Evolutionary conservation across 2,888 invertebrate genomes (phyloP).

Genomic region (Ferdinandea cuprea): DNA sequence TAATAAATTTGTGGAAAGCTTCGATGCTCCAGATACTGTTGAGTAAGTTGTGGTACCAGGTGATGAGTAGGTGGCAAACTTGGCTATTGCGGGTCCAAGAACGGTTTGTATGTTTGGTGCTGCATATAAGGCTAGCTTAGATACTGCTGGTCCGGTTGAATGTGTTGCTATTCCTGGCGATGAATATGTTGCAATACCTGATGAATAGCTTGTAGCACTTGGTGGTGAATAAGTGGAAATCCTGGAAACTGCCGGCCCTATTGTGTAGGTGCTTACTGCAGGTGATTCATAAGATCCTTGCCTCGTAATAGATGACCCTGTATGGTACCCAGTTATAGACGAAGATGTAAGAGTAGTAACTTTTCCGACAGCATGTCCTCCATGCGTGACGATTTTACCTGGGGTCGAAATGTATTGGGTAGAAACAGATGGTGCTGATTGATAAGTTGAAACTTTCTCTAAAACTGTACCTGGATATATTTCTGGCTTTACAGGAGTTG

Average conservation of each 20-base stretch:
- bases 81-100: slow-evolving; percentile 71
- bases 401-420: slow-evolving; percentile 78
- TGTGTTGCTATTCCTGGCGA: slow-evolving; percentile 73
- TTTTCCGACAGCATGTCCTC: slow-evolving; percentile 56
- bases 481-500: slow-evolving; percentile 75
- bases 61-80: slow-evolving; percentile 66
- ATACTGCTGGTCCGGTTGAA: slow-evolving; percentile 75
- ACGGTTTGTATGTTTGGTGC: slow-evolving; percentile 58
- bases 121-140: slow-evolving; percentile 56
- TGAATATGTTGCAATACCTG: slow-evolving; percentile 59
- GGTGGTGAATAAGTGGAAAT: slow-evolving; percentile 69
- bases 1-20: slow-evolving; percentile 51
- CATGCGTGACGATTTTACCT: slow-evolving; percentile 60
- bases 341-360: slow-evolving; percentile 57
- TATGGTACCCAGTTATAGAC: slow-evolving; percentile 61
- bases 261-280: slow-evolving; percentile 69
- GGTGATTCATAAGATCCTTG: slow-evolving; percentile 72
- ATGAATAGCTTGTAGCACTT: slow-evolving; percentile 31
- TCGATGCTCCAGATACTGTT: slow-evolving; percentile 75
- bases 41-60: slow-evolving; percentile 72
- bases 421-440: slow-evolving; percentile 75
- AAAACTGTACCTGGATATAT: slow-evolving; percentile 77
- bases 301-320: slow-evolving; percentile 67
- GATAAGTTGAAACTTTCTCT: slow-evolving; percentile 66
- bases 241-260: slow-evolving; percentile 74